Evolutionary conservation across 35 echinoderm and acorn worm species (phyloP).

Genomic region (Anneissia japonica): DNA sequence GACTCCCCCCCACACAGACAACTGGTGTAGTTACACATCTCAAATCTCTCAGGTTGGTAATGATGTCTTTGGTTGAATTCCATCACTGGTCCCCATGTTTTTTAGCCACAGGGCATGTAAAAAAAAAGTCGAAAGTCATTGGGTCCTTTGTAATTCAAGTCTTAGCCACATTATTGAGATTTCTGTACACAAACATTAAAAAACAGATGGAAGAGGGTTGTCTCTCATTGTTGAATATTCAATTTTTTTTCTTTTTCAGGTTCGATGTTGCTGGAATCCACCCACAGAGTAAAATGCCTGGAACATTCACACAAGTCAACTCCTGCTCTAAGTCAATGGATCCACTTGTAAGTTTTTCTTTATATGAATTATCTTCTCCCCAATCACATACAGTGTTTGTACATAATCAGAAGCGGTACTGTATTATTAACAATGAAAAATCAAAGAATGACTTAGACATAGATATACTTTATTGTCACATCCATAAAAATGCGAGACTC

Average conservation of each 20-base stretch:
- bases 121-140: background rate
- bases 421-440: too few species aligned
- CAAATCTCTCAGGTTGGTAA: too few species aligned
- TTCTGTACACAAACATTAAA: background rate
- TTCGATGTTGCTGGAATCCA: slow-evolving; percentile 97
- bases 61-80: background rate
- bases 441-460: too few species aligned
- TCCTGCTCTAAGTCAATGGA: slow-evolving; percentile 89
- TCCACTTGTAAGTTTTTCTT: slow-evolving; percentile 53
- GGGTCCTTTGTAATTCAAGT: background rate
- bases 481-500: too few species aligned
- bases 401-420: too few species aligned
- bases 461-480: too few species aligned
- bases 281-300: slow-evolving; percentile 98
- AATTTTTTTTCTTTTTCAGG: slow-evolving; percentile 37
- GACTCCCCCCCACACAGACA: too few species aligned
- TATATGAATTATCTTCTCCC: too few species aligned
- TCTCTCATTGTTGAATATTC: too few species aligned
- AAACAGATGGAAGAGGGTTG: background rate
- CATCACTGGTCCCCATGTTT: background rate
- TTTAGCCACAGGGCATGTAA: background rate
- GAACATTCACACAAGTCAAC: slow-evolving; percentile 89
- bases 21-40: too few species aligned
- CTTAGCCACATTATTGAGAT: background rate
- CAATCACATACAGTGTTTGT: too few species aligned